A percentile compares a stretch with the other conserved stretches of the same genome.
These are phyloP conservation scores for Zapus hudsonius DNA, from an alignment of 2,113 vertebrate genomes.

Conservation along the genomic window DNA sequence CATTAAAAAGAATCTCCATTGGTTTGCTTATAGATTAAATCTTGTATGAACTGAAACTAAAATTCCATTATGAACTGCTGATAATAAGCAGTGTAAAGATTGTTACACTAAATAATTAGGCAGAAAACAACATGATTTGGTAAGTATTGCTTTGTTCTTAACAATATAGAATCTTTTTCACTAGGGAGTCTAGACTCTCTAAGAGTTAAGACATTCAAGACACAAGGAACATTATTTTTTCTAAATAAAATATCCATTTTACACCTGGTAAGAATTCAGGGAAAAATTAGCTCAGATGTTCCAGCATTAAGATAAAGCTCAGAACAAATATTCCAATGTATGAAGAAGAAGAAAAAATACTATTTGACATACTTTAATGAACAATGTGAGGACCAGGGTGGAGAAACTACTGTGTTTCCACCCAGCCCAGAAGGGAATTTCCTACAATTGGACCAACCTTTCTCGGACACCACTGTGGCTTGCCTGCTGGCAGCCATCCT, in stretches of 20 bases:
- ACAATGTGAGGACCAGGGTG: background rate
- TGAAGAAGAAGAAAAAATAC: background rate
- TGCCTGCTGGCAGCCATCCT: background rate
- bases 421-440: background rate
- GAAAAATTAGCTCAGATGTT: conserved; percentile 40
- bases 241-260: conserved; percentile 64
- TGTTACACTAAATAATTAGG: background rate
- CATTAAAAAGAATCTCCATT: background rate
- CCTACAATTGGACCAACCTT: background rate
- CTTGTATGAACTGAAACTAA: conserved; percentile 32
- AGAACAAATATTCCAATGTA: background rate
- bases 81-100: background rate
- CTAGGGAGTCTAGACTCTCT: conserved; percentile 44
- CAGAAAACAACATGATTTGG: background rate
- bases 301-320: background rate
- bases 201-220: conserved; percentile 60
- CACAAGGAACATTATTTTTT: background rate
- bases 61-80: background rate
- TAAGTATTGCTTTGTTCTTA: conserved; percentile 19
- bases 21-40: conserved; percentile 42
- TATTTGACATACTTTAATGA: background rate
- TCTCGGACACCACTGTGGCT: background rate
- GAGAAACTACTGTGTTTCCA: background rate
- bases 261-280: conserved; percentile 73
- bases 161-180: conserved; percentile 54